Conservation (phyloP, 2,113 vertebrate genomes). For the Pomatostomus ruficeps region DNA sequence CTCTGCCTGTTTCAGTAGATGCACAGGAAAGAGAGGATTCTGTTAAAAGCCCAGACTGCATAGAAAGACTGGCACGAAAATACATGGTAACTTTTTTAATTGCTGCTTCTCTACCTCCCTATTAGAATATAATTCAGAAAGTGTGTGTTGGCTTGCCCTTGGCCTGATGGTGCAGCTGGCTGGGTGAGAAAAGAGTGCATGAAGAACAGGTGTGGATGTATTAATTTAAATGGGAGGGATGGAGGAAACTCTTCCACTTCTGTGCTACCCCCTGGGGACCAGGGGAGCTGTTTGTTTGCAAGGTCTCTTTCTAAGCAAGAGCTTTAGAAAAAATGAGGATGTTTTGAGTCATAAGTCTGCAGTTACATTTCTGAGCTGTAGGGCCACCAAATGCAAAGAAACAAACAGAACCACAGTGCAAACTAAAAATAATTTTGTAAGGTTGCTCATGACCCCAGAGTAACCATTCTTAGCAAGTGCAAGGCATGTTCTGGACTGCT, state of each 20-base stretch:
- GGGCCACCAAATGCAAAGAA: not conserved
- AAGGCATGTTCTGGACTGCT: not conserved
- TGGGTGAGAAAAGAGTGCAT: not conserved
- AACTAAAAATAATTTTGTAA: not conserved
- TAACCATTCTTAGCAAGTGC: not conserved
- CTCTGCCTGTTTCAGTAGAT: not conserved
- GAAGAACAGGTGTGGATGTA: not conserved
- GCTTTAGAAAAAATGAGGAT: not conserved
- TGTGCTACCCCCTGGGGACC: not conserved
- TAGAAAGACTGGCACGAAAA: conserved; percentile 70
- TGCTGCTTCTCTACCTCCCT: not conserved
- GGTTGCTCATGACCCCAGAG: not conserved
- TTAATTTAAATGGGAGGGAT: not conserved
- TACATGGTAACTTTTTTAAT: conserved; percentile 72
- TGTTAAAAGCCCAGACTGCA: not conserved
- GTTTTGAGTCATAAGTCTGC: not conserved
- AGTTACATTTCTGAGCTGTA: not conserved
- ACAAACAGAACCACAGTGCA: not conserved
- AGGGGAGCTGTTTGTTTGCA: not conserved
- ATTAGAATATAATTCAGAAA: not conserved
- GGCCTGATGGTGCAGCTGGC: not conserved
- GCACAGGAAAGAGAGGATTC: not conserved
- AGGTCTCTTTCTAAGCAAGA: not conserved
- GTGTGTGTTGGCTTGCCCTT: not conserved
- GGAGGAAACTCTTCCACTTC: not conserved